Conservation (phyloP, 2,888 invertebrate species). For the Alentia gelatinosa region DNA sequence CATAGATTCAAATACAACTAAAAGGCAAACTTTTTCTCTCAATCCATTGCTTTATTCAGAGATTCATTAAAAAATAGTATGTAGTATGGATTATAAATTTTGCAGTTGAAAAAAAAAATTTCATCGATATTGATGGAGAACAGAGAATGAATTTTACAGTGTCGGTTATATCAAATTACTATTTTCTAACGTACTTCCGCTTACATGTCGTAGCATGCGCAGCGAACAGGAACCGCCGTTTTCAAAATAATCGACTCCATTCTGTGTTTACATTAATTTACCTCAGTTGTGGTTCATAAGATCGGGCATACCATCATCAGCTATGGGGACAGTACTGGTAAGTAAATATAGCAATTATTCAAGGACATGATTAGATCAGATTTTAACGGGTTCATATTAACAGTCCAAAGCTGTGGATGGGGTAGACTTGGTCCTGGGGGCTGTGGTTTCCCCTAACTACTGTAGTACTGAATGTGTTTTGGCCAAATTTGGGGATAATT, state of each 20-base stretch:
- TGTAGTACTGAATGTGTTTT: too few species aligned
- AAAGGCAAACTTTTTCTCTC: background rate
- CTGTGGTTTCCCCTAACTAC: too few species aligned
- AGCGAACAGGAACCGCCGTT: conserved; percentile 69
- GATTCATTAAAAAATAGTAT: too few species aligned
- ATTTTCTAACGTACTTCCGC: background rate
- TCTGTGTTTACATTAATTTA: conserved; percentile 46
- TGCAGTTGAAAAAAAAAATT: background rate
- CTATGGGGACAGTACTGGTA: conserved; percentile 73
- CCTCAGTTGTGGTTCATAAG: background rate
- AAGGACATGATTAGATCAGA: too few species aligned
- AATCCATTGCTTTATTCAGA: too few species aligned
- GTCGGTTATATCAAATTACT: background rate
- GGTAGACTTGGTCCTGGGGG: too few species aligned
- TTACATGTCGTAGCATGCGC: conserved; percentile 62
- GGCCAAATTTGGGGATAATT: too few species aligned
- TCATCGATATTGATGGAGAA: background rate
- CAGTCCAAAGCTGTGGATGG: too few species aligned
- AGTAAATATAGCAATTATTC: conserved; percentile 15
- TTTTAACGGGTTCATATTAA: too few species aligned
- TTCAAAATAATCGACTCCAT: conserved; percentile 68
- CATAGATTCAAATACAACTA: background rate
- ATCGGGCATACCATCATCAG: background rate
- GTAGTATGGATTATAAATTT: too few species aligned
- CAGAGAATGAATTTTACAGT: background rate